Evolutionary conservation across 2,888 invertebrate species (phyloP).

Genomic region (Caenorhabditis sp.): DNA sequence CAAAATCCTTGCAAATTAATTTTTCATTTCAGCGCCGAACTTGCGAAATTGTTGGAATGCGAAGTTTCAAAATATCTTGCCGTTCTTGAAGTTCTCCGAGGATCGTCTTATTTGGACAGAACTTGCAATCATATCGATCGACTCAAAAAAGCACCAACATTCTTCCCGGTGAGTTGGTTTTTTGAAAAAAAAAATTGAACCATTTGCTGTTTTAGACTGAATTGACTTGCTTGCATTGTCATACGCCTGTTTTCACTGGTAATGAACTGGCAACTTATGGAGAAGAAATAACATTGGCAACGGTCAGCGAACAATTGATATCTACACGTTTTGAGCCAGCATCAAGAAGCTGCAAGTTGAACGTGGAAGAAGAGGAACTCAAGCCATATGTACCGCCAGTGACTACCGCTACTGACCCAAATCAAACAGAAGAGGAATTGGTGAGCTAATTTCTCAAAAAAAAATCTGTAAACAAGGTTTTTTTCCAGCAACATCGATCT

Average conservation of each 20-base stretch:
- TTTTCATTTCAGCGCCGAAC: constrained; percentile 24
- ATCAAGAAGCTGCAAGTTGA: neutral
- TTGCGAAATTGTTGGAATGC: constrained; percentile 19
- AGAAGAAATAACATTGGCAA: constrained; percentile 4
- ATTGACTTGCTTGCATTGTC: constrained; percentile 1
- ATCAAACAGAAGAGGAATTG: constrained; percentile 4
- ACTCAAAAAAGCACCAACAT: neutral
- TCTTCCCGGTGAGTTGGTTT: constrained; percentile 2
- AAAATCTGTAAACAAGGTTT: neutral
- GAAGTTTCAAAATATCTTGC: constrained; percentile 34
- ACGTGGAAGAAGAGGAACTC: neutral
- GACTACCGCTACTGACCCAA: neutral
- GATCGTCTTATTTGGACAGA: constrained; percentile 9
- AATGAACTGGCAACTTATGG: constrained; percentile 5
- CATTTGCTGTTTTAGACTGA: neutral
- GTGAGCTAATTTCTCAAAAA: neutral
- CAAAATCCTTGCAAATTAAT: neutral
- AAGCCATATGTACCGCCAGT: neutral
- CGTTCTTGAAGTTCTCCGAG: constrained; percentile 24
- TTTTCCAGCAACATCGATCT: constrained; percentile 5
- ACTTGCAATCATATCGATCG: neutral
- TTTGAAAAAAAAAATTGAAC: constrained; percentile 14
- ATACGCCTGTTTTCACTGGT: neutral
- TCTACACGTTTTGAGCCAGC: no score
- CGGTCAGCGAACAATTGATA: neutral